A percentile compares a stretch with the other conserved stretches of the same genome.
Evolutionary conservation across 2,113 vertebrate species (phyloP).

Genomic region (Trematocara macrostoma): DNA sequence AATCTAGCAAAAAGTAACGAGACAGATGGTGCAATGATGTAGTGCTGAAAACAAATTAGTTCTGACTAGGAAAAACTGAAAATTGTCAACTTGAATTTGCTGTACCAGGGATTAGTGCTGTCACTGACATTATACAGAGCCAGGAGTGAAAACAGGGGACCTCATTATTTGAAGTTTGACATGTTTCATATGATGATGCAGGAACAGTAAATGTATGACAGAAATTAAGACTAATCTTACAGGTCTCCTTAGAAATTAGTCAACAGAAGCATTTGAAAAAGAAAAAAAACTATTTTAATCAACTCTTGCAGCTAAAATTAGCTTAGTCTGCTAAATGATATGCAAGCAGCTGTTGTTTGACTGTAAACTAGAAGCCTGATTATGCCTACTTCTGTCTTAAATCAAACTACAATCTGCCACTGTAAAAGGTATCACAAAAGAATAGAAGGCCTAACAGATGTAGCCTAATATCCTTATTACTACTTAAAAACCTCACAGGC

Average conservation of each 20-base stretch:
- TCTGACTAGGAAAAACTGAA: background rate
- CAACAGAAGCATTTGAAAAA: background rate
- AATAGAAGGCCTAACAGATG: background rate
- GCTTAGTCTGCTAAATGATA: background rate
- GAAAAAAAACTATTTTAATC: background rate
- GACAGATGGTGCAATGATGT: background rate
- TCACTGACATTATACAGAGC: background rate
- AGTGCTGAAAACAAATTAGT: background rate
- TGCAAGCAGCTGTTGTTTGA: background rate
- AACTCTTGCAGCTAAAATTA: background rate
- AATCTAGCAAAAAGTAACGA: background rate
- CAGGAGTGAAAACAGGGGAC: background rate
- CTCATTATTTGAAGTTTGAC: background rate
- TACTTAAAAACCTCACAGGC: background rate
- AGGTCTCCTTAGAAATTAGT: background rate
- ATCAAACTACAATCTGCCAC: background rate
- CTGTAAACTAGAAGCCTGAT: background rate
- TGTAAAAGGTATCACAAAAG: background rate
- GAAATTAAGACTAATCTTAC: background rate
- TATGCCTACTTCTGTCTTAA: background rate
- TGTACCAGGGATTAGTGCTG: background rate
- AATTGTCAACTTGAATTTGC: background rate
- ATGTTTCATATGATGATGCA: background rate
- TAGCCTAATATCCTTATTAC: background rate
- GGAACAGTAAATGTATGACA: background rate